phyloP scores from a whole-genome alignment of 2,888 invertebrate species.

The Lithodes maja region DNA sequence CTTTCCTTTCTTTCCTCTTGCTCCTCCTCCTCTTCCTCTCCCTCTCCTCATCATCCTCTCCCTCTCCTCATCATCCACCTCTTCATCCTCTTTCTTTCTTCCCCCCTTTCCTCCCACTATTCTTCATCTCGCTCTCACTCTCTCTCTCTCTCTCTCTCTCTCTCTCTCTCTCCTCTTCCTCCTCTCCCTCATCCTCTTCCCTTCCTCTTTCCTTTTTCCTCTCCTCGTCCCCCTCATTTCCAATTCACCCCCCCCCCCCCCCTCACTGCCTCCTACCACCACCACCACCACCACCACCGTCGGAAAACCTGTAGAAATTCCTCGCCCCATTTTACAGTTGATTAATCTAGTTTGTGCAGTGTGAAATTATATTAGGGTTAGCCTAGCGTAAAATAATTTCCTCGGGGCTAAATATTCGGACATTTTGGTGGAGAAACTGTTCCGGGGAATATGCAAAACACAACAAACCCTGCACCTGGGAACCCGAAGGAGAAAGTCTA shows the following conservation, averaged over 20 bases:
- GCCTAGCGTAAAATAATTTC: neutral
- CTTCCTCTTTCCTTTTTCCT: neutral
- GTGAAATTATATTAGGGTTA: neutral
- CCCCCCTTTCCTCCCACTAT: neutral
- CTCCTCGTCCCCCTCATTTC: neutral
- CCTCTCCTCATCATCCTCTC: too few relatives aligned
- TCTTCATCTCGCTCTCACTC: neutral
- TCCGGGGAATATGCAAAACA: too few relatives aligned
- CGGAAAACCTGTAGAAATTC: conserved; percentile 8
- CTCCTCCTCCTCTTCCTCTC: neutral
- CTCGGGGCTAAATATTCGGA: neutral
- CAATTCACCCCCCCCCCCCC: neutral
- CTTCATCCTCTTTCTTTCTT: neutral
- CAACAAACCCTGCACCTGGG: too few relatives aligned
- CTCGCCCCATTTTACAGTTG: conserved; percentile 2
- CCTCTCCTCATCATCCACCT: neutral
- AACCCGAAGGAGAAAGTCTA: too few relatives aligned
- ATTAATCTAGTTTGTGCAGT: conserved; percentile 4
- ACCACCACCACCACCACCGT: neutral
- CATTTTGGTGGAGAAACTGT: neutral
- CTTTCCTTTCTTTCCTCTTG: neutral
- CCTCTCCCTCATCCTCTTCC: neutral
- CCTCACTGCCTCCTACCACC: neutral
- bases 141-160: neutral
- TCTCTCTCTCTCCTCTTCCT: neutral